Percentiles rank a stretch among this genome's conserved stretches.
Conservation (phyloP, 2,888 invertebrate genomes). For the Andricus curvator region DNA sequence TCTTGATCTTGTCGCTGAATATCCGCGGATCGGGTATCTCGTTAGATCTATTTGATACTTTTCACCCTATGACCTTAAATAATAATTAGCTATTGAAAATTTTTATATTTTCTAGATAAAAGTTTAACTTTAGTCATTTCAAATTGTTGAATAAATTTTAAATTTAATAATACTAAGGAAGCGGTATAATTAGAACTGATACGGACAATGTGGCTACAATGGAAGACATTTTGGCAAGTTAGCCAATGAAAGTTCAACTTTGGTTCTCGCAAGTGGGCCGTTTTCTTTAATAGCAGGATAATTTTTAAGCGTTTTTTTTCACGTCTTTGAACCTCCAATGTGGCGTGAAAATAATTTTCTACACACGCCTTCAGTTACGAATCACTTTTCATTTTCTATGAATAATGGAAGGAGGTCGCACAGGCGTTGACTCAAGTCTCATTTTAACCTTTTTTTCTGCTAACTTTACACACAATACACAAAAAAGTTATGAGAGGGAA, state of each 20-base stretch:
- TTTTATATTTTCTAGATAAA: too few species aligned
- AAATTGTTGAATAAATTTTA: too few species aligned
- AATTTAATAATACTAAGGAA: too few species aligned
- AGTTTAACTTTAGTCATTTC: too few species aligned
- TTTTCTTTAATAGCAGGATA: background rate
- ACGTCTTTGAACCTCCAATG: background rate
- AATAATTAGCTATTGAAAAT: too few species aligned
- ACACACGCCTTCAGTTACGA: background rate
- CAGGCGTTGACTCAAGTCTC: background rate
- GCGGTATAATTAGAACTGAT: background rate
- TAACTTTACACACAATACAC: background rate
- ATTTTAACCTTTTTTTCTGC: background rate
- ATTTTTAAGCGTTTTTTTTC: background rate
- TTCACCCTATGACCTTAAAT: background rate
- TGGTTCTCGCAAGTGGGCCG: background rate
- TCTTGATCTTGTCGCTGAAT: background rate
- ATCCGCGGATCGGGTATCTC: background rate
- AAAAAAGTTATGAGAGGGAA: background rate
- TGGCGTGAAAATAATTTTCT: background rate
- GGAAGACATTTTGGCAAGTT: background rate
- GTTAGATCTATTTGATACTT: background rate
- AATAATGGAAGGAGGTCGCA: background rate
- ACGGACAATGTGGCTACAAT: background rate
- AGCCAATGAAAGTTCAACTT: background rate
- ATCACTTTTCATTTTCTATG: background rate